These are phyloP conservation scores for Euphydryas editha DNA, from an alignment of 2,888 invertebrate genomes.

Conservation along the genomic window DNA sequence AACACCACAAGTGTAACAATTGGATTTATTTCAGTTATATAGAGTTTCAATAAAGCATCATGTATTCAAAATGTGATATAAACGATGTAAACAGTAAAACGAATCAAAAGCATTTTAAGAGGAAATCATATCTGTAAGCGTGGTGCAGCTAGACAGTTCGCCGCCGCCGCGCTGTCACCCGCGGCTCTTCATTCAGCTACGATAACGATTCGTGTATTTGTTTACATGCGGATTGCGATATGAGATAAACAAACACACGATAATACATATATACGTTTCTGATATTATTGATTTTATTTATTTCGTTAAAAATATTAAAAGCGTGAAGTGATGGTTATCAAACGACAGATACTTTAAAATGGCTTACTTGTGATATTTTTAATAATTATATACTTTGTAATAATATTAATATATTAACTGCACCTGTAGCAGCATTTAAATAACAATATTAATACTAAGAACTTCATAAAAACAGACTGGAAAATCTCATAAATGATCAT, in stretches of 20 bases:
- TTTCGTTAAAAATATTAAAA: background rate
- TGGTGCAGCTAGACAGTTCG: constrained; percentile 22
- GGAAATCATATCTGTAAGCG: constrained; percentile 5
- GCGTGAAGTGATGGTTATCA: too few species aligned
- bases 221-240: constrained; percentile 10
- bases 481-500: background rate
- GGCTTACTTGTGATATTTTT: too few species aligned
- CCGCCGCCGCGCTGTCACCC: constrained; percentile 25
- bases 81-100: background rate
- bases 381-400: too few species aligned
- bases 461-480: too few species aligned
- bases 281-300: background rate
- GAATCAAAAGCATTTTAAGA: constrained; percentile 1
- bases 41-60: background rate
- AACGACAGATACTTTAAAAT: too few species aligned
- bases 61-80: background rate
- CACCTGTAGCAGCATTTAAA: too few species aligned
- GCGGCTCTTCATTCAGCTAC: constrained; percentile 7
- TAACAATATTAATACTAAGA: too few species aligned
- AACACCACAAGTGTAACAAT: too few species aligned
- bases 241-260: constrained; percentile 11
- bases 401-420: too few species aligned
- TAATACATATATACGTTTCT: background rate
- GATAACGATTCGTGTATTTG: constrained; percentile 18
- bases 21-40: background rate